Conservation (phyloP, 2,113 vertebrate genomes). For the Aphelocoma coerulescens region DNA sequence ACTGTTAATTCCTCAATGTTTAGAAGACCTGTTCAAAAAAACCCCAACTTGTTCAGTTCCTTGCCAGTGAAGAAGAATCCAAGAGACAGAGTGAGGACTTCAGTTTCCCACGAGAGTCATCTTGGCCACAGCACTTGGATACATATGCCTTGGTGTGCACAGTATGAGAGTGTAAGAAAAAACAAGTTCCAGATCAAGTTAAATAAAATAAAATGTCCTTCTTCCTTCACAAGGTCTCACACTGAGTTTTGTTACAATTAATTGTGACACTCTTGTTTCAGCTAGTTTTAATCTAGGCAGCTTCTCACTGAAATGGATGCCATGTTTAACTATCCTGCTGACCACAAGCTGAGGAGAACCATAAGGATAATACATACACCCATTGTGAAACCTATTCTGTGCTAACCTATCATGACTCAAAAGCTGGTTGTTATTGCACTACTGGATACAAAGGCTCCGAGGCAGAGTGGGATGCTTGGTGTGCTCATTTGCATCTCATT, state of each 20-base stretch:
- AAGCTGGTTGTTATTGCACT: conserved; percentile 53
- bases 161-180: not conserved
- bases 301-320: not conserved
- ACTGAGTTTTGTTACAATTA: not conserved
- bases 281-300: not conserved
- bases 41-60: not conserved
- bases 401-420: conserved; percentile 46
- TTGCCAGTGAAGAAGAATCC: not conserved
- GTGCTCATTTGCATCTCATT: conserved; percentile 67
- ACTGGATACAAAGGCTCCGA: conserved; percentile 35
- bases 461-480: conserved; percentile 35
- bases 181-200: not conserved
- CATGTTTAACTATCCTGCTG: conserved; percentile 6
- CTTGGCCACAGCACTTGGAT: not conserved
- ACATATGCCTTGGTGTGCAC: not conserved
- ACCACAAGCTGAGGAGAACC: conserved; percentile 31
- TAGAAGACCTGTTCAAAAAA: not conserved
- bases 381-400: conserved; percentile 37
- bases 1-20: not conserved
- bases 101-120: not conserved
- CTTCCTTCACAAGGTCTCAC: not conserved
- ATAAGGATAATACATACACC: not conserved
- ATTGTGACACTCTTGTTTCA: not conserved
- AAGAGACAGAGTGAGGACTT: not conserved
- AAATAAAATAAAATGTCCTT: not conserved